Evolutionary conservation across 2,888 invertebrate genomes (phyloP), one percentile per base, ranked within the genome.

Genomic region (Drosophila eohydei): DNA sequence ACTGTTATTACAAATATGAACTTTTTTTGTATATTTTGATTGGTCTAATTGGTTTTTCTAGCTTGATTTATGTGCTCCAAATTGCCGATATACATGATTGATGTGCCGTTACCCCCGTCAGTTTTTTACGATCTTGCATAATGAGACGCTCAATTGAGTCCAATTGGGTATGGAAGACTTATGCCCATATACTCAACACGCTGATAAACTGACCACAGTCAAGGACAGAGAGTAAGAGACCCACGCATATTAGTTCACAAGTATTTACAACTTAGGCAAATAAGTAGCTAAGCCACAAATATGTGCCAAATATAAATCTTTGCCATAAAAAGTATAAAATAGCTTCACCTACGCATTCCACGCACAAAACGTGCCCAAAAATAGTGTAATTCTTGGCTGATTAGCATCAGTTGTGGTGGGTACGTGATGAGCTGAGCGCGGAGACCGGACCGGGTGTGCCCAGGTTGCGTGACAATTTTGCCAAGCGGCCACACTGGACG

Each of bases 401-500:
- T 88, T 86, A 86, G 70, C 78, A 88, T 77, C 81, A 60, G 62
- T 57, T 48, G 58, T 30, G 14, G 54, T 43, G 21, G 73, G 67
- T 72, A 88, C 88, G 83, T 82, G 86, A 79, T 75, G 88, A 82
- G 76, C 66, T 40, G 40, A 40, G n/a, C n/a, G 58, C 43, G 43
- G 36, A 52, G 21, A 34, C 36, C 30, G 21, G 34, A 28, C 48
- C 46, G 58, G 65, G 65, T 78, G 78, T 69, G 81, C 60, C 76
- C 79, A 89, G 69, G 46, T 75, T 83, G 83, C 87, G 89, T 83
- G 83, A 83, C 89, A 81, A 41, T 78, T 83, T 83, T 83, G 73
- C 78, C 71, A 89, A 89, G 50, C 65, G 58, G 62, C 55, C 78
- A 58, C 78, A 65, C 69, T 56, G 54, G 50, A 59, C 64, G 64